These are phyloP conservation scores for Zaprionus gabonicus DNA, from an alignment of 1,140 invertebrate genomes.

Conservation along the genomic window DNA sequence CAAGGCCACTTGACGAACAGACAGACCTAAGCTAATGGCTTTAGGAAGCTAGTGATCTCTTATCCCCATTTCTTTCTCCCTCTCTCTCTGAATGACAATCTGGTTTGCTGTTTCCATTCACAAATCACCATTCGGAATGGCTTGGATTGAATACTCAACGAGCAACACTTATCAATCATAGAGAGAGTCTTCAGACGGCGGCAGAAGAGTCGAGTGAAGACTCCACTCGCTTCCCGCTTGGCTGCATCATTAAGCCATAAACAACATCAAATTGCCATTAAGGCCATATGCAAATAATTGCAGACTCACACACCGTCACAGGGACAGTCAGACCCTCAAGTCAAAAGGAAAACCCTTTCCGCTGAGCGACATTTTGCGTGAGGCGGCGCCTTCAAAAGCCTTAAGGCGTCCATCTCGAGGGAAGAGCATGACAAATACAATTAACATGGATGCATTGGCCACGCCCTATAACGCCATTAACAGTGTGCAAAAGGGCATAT, in stretches of 20 bases:
- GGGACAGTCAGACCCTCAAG: neutral
- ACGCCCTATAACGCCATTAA: conserved; percentile 77
- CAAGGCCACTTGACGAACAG: conserved; percentile 38
- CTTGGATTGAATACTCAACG: conserved; percentile 56
- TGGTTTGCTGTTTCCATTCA: conserved; percentile 45
- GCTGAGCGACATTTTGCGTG: conserved; percentile 54
- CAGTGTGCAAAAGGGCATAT: conserved; percentile 10
- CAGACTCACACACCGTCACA: conserved; percentile 43
- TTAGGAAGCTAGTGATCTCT: conserved; percentile 6
- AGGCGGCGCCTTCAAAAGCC: conserved; percentile 69
- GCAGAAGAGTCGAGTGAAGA: neutral
- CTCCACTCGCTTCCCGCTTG: conserved; percentile 53
- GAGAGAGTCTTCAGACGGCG: conserved; percentile 21
- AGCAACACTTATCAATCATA: conserved; percentile 73
- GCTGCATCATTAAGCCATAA: conserved; percentile 76
- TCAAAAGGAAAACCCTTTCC: conserved; percentile 35
- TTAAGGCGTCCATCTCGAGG: conserved; percentile 42
- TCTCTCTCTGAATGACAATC: conserved; percentile 25
- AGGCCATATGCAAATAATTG: conserved; percentile 81
- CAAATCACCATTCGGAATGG: conserved; percentile 16
- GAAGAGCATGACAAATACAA: conserved; percentile 79
- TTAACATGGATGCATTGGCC: conserved; percentile 75
- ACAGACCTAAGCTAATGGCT: conserved; percentile 34
- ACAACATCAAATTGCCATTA: conserved; percentile 82
- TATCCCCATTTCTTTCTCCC: neutral